Base-by-base conservation (phyloP, 2,797 vertebrate species). In the Peromyscus nudipes region DNA sequence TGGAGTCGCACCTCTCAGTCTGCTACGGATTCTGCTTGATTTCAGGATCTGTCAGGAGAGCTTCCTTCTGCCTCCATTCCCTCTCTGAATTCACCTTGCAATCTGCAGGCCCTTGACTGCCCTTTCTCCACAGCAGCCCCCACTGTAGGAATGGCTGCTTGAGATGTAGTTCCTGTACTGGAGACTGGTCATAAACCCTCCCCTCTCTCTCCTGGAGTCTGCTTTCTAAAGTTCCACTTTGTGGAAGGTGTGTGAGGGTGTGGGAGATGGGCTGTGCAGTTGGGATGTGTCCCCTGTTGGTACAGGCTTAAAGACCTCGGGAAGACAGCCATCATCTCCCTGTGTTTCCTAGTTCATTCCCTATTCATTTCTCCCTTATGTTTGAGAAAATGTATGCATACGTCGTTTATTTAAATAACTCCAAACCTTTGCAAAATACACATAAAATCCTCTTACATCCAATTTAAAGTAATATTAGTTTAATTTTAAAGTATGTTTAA, bases 401-500 rank as follows among this genome's bases (percentile, higher is more conserved):
- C 0, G 6, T 37, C 29, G 5, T 55, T 88, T 95, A 64, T 71
- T 94, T 87, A 55, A 92, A 67, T 79, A 65, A 13, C 16, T 69
- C 7, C 34, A 85, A 10, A 21, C n/a, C 49, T 16, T 75, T 43
- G 1, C n/a, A 87, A 91, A 91, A 81, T n/a, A 8, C n/a, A 87
- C 77, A 67, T 37, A 65, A 62, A 92, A 49, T 85, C 43, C 27
- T 55, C 37, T 89, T 46, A 84, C 43, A 21, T 60, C 7, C 5
- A 40, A 13, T 71, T 37, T 75, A 55, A 84, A 89, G 37, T 65
- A 64, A 27, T 23, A 27, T 49, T 85, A 60, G 11, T 52, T 89
- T 93, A 69, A 31, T 57, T 91, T 94, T 80, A 49, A 88, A 34
- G 19, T 75, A 17, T 43, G n/a, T 83, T 76, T 92, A 40, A 21